These are phyloP conservation scores for Trinectes maculatus DNA, from an alignment of 2,113 vertebrate genomes.

Conservation along the genomic window DNA sequence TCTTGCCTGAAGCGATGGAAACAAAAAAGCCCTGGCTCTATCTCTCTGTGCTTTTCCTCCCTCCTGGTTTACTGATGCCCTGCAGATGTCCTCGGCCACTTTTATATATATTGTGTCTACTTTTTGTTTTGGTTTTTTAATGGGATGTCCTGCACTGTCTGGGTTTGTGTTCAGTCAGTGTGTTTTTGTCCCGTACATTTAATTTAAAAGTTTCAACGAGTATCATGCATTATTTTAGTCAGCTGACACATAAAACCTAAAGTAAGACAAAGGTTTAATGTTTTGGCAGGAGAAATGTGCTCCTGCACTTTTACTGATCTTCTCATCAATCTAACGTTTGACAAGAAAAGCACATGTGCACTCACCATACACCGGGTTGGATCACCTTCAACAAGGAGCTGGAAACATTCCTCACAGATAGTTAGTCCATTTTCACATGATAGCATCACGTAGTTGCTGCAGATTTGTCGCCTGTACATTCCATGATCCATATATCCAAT, in stretches of 20 bases:
- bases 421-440: too few species aligned
- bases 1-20: conserved; percentile 57
- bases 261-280: neutral
- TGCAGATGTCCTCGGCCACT: conserved; percentile 44
- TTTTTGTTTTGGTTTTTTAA: conserved; percentile 23
- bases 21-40: conserved; percentile 45
- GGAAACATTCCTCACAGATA: too few species aligned
- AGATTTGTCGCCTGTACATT: too few species aligned
- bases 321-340: neutral
- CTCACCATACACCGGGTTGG: too few species aligned
- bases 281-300: neutral
- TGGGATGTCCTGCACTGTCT: conserved; percentile 8
- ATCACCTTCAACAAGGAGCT: too few species aligned
- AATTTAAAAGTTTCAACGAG: too few species aligned
- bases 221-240: neutral
- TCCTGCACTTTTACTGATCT: neutral
- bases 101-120: conserved; percentile 40
- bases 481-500: too few species aligned
- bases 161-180: conserved; percentile 14
- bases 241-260: neutral
- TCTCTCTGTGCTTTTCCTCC: conserved; percentile 41
- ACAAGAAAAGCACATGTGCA: neutral
- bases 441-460: too few species aligned
- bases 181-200: too few species aligned
- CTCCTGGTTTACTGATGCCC: conserved; percentile 59